Conservation (phyloP, 2,113 vertebrate species). For the Tyto alba region DNA sequence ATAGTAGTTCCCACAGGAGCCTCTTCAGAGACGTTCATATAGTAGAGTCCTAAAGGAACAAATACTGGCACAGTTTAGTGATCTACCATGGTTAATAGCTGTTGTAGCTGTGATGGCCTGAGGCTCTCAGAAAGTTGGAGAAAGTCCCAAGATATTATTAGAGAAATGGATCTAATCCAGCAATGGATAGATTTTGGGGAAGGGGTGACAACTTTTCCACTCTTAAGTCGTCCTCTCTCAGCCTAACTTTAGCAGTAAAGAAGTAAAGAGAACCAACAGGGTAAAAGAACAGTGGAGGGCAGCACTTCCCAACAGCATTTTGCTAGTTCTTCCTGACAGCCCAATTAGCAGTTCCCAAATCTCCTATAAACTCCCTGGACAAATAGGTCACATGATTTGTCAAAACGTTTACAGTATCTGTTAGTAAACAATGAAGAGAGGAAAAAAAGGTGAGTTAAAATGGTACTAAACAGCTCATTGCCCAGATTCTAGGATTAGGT, state of each 20-base stretch:
- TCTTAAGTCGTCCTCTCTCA: not conserved
- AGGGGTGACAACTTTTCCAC: not conserved
- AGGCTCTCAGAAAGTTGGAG: not conserved
- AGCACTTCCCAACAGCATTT: not conserved
- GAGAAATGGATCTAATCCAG: not conserved
- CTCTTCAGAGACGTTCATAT: conserved; percentile 81
- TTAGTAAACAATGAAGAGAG: not conserved
- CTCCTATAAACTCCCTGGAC: not conserved
- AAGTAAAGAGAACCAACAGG: not conserved
- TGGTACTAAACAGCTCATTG: rapidly evolving
- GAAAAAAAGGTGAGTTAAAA: not conserved
- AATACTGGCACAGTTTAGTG: not conserved
- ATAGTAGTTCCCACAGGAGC: conserved; percentile 76
- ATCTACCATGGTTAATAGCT: not conserved
- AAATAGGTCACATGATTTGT: not conserved
- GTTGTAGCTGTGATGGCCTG: not conserved
- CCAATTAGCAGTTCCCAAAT: not conserved
- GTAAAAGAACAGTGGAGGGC: not conserved
- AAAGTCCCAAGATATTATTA: not conserved
- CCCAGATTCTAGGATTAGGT: not conserved
- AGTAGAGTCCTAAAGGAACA: conserved; percentile 77
- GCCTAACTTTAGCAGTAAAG: not conserved
- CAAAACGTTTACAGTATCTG: not conserved
- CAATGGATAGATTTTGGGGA: too few relatives aligned
- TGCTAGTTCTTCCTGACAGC: not conserved